Percentiles rank a stretch among this genome's conserved stretches.
Evolutionary conservation across 1,140 invertebrate genomes (phyloP).

Genomic region (Zaprionus taronus): DNA sequence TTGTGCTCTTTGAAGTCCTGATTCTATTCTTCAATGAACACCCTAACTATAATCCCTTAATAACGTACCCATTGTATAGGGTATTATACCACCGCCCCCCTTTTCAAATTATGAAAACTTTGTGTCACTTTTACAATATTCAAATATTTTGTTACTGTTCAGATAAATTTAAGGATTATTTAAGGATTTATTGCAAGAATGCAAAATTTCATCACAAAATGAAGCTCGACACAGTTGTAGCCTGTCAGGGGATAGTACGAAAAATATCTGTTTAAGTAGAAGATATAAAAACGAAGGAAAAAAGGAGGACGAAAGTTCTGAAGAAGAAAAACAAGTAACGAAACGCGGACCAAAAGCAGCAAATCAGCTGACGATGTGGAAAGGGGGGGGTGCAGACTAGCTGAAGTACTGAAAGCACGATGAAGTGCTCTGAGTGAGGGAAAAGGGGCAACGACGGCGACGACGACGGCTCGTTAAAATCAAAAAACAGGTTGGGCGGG

Average conservation of each 20-base stretch:
- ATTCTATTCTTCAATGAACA: too few species aligned
- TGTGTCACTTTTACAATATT: not conserved
- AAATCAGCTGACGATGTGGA: not conserved
- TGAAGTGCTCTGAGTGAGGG: conserved; percentile 32
- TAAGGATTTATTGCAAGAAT: too few species aligned
- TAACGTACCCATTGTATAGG: too few species aligned
- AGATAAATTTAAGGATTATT: too few species aligned
- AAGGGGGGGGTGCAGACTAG: not conserved
- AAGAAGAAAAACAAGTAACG: not conserved
- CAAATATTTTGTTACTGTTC: not conserved
- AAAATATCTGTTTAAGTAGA: not conserved
- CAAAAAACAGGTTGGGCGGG: conserved; percentile 50
- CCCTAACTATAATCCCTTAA: too few species aligned
- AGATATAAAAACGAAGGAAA: not conserved
- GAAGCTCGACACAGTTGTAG: not conserved
- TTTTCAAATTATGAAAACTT: not conserved
- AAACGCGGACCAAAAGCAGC: not conserved
- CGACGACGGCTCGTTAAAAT: conserved; percentile 68
- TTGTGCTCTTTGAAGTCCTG: too few species aligned
- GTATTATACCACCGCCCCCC: too few species aligned
- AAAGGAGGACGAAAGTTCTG: not conserved
- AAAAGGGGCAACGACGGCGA: not conserved
- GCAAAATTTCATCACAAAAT: not conserved
- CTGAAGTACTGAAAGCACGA: conserved; percentile 32
- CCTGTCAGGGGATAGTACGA: not conserved